Percentiles rank a stretch among this genome's conserved stretches.
Evolutionary conservation across 2,797 vertebrate species (phyloP).

Genomic region (Clarias platycephalus): DNA sequence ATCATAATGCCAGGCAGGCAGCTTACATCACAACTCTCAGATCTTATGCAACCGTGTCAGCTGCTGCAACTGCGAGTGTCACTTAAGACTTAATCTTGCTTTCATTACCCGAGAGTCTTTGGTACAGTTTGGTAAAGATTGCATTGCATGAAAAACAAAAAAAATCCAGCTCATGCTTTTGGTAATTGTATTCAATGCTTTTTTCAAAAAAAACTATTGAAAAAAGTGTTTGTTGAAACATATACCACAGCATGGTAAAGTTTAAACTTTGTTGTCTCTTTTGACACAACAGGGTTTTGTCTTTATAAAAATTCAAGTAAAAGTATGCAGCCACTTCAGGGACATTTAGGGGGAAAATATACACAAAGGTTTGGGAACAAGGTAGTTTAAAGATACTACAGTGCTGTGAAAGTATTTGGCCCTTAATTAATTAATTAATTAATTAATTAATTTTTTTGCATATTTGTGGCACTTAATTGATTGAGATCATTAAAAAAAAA

Average conservation of each 20-base stretch:
- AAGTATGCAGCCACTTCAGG: no score
- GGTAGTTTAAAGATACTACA: no score
- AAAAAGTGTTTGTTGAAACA: neutral
- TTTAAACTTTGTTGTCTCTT: neutral
- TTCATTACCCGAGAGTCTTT: neutral
- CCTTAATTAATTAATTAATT: no score
- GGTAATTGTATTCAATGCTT: neutral
- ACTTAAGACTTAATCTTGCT: neutral
- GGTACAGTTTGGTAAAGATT: neutral
- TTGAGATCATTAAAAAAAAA: no score
- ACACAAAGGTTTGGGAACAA: no score
- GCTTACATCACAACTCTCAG: neutral
- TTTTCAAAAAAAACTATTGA: neutral
- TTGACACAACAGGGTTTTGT: neutral
- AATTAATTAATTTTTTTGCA: no score
- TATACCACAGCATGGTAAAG: neutral
- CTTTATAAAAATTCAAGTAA: neutral
- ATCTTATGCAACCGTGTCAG: constrained; percentile 1
- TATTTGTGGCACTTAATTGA: no score
- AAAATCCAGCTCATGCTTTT: neutral
- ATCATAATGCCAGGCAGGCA: neutral
- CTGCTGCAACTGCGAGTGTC: neutral
- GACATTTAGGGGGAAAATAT: no score
- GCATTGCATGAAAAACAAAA: neutral
- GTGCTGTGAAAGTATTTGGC: no score